These are phyloP conservation scores for Petrocephalus microphthalmus DNA, from an alignment of 2,113 vertebrate genomes.

Conservation along the genomic window DNA sequence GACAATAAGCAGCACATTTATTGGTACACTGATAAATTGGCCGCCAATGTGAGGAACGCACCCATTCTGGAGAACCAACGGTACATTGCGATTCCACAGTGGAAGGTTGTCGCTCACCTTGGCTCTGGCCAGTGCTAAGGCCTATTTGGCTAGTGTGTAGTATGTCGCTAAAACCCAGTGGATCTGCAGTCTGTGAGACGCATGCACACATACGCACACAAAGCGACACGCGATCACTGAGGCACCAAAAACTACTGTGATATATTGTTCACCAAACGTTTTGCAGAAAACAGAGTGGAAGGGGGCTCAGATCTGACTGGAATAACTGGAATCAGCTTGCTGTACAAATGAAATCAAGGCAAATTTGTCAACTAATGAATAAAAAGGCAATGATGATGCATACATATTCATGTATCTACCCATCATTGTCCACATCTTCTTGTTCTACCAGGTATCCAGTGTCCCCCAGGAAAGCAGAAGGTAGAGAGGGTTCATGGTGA, in stretches of 20 bases:
- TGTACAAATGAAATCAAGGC: background rate
- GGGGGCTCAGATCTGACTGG: background rate
- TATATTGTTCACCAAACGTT: background rate
- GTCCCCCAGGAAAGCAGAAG: background rate
- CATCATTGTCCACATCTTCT: background rate
- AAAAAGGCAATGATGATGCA: background rate
- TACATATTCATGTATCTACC: background rate
- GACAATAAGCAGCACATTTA: background rate
- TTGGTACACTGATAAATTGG: background rate
- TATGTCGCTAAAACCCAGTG: slow-evolving; percentile 58
- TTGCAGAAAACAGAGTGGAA: background rate
- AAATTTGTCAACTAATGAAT: background rate
- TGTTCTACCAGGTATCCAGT: too few relatives aligned
- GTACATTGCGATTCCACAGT: background rate
- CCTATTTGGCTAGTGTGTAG: slow-evolving; percentile 50
- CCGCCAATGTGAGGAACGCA: background rate
- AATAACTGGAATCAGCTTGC: background rate
- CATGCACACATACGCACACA: background rate
- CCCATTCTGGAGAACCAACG: background rate
- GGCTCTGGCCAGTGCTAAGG: slow-evolving; percentile 53
- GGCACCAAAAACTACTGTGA: background rate
- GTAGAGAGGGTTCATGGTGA: slow-evolving; percentile 15
- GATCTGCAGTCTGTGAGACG: slow-evolving; percentile 32
- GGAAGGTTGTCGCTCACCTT: slow-evolving; percentile 36
- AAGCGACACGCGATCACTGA: background rate